phyloP scores from a whole-genome alignment of 1,140 invertebrate species.

The Eriosoma lanigerum region DNA sequence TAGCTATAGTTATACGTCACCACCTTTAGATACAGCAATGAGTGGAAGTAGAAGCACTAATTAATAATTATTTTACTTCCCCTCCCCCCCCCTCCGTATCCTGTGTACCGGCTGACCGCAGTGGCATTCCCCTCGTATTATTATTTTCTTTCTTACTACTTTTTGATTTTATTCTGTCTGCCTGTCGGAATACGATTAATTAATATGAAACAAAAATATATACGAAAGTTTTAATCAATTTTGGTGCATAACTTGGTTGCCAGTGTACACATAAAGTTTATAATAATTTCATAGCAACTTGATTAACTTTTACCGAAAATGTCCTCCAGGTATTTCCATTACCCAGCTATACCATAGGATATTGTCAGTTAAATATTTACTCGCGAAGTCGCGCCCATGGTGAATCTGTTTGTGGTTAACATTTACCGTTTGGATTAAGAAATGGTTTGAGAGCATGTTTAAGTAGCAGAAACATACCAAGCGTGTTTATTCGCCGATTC shows the following conservation, averaged over 20 bases:
- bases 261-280: slow-evolving; percentile 46
- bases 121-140: neutral
- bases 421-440: slow-evolving; percentile 34
- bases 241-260: slow-evolving; percentile 37
- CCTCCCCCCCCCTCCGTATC: no score
- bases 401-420: slow-evolving; percentile 36
- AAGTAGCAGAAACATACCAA: neutral
- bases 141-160: neutral
- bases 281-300: slow-evolving; percentile 48
- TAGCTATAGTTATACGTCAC: neutral
- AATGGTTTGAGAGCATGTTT: slow-evolving; percentile 39
- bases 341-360: slow-evolving; percentile 20
- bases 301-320: slow-evolving; percentile 45
- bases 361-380: slow-evolving; percentile 47
- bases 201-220: slow-evolving; percentile 50
- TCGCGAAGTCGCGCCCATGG: neutral
- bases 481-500: neutral
- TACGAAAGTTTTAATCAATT: slow-evolving; percentile 49
- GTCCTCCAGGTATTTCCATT: slow-evolving; percentile 42
- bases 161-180: neutral
- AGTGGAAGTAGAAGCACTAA: slow-evolving; percentile 6
- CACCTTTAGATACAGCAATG: neutral
- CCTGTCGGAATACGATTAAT: slow-evolving; percentile 48
- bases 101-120: slow-evolving; percentile 12
- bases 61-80: slow-evolving; percentile 46